phyloP scores from a whole-genome alignment of 1,140 invertebrate species.

The Cydia splendana region DNA sequence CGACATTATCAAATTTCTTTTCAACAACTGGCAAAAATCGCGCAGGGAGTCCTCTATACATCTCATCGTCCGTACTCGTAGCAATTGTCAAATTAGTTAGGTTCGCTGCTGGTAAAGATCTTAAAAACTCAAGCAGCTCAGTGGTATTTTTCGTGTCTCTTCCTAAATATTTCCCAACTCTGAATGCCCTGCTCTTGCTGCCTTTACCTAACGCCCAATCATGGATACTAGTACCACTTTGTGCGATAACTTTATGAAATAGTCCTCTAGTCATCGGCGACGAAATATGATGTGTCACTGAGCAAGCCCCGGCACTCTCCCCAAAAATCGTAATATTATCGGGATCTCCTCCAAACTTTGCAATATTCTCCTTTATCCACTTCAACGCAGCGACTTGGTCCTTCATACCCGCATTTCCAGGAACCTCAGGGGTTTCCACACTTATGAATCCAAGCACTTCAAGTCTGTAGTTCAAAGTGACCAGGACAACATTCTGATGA shows the following conservation, averaged over 20 bases:
- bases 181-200: conserved; percentile 60
- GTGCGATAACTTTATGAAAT: conserved; percentile 76
- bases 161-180: conserved; percentile 68
- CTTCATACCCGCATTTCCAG: conserved; percentile 85
- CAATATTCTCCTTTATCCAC: conserved; percentile 75
- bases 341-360: conserved; percentile 86
- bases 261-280: conserved; percentile 83
- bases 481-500: conserved; percentile 83
- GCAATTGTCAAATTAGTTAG: conserved; percentile 60
- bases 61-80: conserved; percentile 57
- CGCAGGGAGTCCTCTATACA: conserved; percentile 67
- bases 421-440: conserved; percentile 79
- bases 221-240: conserved; percentile 84
- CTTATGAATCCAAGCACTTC: conserved; percentile 84
- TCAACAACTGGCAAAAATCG: conserved; percentile 73
- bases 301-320: conserved; percentile 86
- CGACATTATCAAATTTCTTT: conserved; percentile 60
- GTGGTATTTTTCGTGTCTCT: conserved; percentile 68
- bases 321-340: conserved; percentile 87
- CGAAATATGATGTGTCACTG: conserved; percentile 85
- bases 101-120: conserved; percentile 62
- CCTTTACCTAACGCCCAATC: conserved; percentile 74
- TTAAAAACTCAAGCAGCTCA: conserved; percentile 72
- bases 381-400: conserved; percentile 81
- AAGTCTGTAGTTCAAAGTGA: conserved; percentile 85